A percentile compares a stretch with the other conserved stretches of the same genome.
Evolutionary conservation across 2,797 vertebrate genomes (phyloP).

Genomic region (Sebastes ruberrimus): DNA sequence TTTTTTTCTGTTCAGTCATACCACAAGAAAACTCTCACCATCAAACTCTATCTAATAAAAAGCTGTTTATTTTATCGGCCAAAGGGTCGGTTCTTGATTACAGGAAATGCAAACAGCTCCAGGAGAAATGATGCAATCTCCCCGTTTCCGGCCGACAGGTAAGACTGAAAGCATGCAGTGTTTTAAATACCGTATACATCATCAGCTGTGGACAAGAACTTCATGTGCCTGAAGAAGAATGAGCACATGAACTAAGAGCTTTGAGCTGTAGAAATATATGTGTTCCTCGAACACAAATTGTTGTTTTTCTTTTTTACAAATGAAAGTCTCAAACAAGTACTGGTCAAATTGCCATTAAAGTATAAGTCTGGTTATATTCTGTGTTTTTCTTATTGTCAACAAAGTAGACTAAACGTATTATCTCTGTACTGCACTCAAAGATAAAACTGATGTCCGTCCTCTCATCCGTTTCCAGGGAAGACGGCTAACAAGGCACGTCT

Average conservation of each 20-base stretch:
- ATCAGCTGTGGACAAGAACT: neutral
- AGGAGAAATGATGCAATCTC: slow-evolving; percentile 43
- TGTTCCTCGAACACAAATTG: neutral
- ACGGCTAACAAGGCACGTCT: too few species aligned
- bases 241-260: neutral
- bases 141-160: neutral
- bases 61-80: slow-evolving; percentile 12
- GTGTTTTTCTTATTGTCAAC: too few species aligned
- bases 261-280: neutral
- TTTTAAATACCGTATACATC: neutral
- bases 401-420: neutral
- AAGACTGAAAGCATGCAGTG: neutral
- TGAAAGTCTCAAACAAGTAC: too few species aligned
- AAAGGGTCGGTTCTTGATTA: slow-evolving; percentile 9
- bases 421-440: neutral
- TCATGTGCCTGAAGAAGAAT: neutral
- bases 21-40: slow-evolving; percentile 3
- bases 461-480: neutral
- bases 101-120: slow-evolving; percentile 9
- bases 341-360: too few species aligned
- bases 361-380: too few species aligned
- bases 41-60: slow-evolving; percentile 5
- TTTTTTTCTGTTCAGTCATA: slow-evolving; percentile 1
- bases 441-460: neutral
- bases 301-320: neutral